These are phyloP conservation scores for Patagioenas fasciata DNA, from an alignment of 2,113 vertebrate genomes.

Conservation along the genomic window DNA sequence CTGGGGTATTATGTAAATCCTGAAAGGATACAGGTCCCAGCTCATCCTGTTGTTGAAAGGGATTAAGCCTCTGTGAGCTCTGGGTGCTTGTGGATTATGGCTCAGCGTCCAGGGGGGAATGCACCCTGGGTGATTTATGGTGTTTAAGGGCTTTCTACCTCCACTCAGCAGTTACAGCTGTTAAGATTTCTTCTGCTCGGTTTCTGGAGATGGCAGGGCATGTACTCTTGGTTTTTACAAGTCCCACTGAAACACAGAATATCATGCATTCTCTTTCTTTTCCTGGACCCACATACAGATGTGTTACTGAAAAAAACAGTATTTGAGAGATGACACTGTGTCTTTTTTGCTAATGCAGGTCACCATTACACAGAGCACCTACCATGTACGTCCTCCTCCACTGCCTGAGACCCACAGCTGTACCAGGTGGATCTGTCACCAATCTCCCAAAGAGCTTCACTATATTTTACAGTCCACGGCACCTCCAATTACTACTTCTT, in stretches of 20 bases:
- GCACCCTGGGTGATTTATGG: neutral
- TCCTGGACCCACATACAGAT: neutral
- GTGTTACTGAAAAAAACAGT: neutral
- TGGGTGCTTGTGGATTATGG: neutral
- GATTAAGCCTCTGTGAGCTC: neutral
- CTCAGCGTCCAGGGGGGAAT: neutral
- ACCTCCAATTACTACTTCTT: neutral
- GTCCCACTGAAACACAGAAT: neutral
- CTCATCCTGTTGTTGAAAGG: conserved; percentile 51
- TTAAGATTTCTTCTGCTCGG: neutral
- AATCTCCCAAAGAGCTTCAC: neutral
- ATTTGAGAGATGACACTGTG: neutral
- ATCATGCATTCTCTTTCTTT: neutral
- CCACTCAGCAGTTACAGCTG: conserved; percentile 25
- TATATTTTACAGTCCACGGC: neutral
- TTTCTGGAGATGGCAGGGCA: neutral
- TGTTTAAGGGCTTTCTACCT: conserved; percentile 43
- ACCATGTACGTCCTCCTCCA: neutral
- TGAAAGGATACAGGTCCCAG: conserved; percentile 25
- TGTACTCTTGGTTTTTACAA: neutral
- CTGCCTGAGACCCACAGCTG: neutral
- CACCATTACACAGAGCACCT: neutral
- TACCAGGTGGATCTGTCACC: neutral
- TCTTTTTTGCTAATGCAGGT: neutral
- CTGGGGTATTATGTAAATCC: conserved; percentile 29